Evolutionary conservation across 2,113 vertebrate species (phyloP), one percentile per base, ranked within the genome.

Genomic region (Hippocampus barbouri): DNA sequence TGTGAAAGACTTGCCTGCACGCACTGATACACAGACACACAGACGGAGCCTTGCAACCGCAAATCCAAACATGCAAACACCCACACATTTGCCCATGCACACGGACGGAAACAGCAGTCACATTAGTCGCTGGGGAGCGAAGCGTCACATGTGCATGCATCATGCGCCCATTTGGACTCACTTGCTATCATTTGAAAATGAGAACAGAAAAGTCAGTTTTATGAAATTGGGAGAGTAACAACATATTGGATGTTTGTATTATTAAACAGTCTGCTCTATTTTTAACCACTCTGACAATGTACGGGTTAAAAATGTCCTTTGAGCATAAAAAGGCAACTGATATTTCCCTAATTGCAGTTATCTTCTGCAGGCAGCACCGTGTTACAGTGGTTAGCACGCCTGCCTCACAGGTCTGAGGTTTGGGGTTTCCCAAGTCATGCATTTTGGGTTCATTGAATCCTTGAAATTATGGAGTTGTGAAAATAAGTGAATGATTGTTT

Each of bases 1-100:
- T 80, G 80, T 81, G 72, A 77, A 79, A 79, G 72, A 78, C 68
- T 70, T 56, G 61, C 75, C 66, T 49, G 40, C 72, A 69, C 30
- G 67, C 15, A 72, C 57, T 25, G 47, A 68, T 30, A 76, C 21
- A 66, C 68, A 72, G 68, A 74, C 63, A 72, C 77, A 73, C 23
- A 74, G 71, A 80, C 16, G 18, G 57, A 80, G 57, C 12, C 53
- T 4, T 53, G 40, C 43, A n/a, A 73, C 72, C 77, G 59, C 82
- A 76, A 72, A 66, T 77, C 70, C 59, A 73, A 75, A 72, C 66
- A 43, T 40, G 45, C 59, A 79, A 78, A 73, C 65, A 60, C 69
- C 72, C 77, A 62, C 82, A 77, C 70, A 63, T 75, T 72, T 43
- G 72, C 74, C 69, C 65, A 40, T 34, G 75, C 79, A 75, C 73